Conservation (phyloP, 2,797 vertebrate species). For the Micrastur ruficollis region DNA sequence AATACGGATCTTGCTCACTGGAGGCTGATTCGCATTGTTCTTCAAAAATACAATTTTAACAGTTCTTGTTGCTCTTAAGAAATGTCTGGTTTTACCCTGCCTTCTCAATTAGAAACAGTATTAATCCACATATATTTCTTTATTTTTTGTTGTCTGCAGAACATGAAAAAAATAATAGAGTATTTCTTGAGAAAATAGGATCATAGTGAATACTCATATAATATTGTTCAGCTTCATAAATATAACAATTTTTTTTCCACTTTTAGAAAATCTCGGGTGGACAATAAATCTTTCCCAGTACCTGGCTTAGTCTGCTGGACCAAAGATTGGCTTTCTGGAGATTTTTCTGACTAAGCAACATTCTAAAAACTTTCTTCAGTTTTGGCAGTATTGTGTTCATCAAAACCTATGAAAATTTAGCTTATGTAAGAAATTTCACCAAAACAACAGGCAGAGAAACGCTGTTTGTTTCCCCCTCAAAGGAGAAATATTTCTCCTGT, state of each 20-base stretch:
- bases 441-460: background rate
- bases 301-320: background rate
- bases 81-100: background rate
- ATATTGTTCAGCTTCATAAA: background rate
- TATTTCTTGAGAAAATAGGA: background rate
- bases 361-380: background rate
- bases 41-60: background rate
- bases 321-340: background rate
- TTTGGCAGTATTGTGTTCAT: background rate
- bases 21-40: background rate
- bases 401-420: background rate
- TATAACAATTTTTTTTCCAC: background rate
- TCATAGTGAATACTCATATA: background rate
- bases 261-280: background rate
- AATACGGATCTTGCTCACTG: background rate
- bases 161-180: rapidly evolving
- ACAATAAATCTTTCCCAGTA: background rate
- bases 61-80: background rate
- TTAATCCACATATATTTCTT: background rate
- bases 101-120: background rate
- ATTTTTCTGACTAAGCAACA: background rate
- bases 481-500: background rate
- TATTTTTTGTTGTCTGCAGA: background rate
- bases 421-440: background rate
- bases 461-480: background rate